Evolutionary conservation across 2,113 vertebrate species (phyloP).

Genomic region (Abramis brama): DNA sequence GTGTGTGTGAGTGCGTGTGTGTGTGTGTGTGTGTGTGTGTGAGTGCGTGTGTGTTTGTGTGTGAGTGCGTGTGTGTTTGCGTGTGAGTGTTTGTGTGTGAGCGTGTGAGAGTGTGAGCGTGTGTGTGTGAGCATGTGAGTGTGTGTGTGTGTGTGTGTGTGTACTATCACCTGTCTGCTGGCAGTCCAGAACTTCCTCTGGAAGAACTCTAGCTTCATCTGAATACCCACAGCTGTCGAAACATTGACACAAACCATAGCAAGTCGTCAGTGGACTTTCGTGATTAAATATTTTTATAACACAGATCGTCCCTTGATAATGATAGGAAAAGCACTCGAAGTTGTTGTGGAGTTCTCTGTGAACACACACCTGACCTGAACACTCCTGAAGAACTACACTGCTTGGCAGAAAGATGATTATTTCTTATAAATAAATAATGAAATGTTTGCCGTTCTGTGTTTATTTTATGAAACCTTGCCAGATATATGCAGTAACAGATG

Average conservation of each 20-base stretch:
- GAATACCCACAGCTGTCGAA: constrained; percentile 93
- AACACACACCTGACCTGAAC: not conserved
- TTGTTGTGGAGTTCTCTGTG: not conserved
- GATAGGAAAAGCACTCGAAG: not conserved
- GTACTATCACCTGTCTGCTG: constrained; percentile 89
- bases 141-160: constrained; percentile 14
- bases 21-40: too few species aligned
- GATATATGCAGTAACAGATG: not conserved
- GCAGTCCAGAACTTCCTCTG: constrained; percentile 98
- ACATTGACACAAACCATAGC: not conserved
- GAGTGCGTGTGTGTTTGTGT: too few species aligned
- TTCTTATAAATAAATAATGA: not conserved
- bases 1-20: too few species aligned
- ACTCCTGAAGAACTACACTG: not conserved
- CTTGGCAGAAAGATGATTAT: not conserved
- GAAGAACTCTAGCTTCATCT: constrained; percentile 99
- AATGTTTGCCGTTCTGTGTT: not conserved
- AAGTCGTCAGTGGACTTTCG: not conserved
- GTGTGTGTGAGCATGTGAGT: too few species aligned
- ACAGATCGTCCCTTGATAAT: not conserved
- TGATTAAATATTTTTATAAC: not conserved
- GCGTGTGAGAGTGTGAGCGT: too few species aligned
- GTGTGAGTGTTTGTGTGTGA: too few species aligned
- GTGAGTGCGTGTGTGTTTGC: too few species aligned
- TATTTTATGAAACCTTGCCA: not conserved